phyloP scores from a whole-genome alignment of 2,797 vertebrate genomes.

The Sarcoramphus papa region DNA sequence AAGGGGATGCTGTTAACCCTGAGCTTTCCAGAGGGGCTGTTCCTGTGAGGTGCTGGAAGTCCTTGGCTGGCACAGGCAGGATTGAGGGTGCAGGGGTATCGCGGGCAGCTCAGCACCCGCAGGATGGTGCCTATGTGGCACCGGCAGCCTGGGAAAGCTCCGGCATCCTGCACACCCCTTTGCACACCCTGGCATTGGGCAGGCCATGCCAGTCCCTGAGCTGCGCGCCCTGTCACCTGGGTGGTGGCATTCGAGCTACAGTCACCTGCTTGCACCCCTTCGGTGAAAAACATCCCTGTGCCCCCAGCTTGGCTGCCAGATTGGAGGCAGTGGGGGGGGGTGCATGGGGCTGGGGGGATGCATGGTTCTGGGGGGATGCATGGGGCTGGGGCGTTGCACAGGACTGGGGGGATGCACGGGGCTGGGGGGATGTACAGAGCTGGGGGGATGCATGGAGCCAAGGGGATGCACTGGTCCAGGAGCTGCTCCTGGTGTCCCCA shows the following conservation, averaged over 20 bases:
- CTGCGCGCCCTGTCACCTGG: neutral
- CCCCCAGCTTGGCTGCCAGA: neutral
- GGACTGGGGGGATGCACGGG: too few species aligned
- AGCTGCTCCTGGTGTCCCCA: neutral
- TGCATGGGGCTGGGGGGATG: neutral
- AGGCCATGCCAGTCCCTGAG: neutral
- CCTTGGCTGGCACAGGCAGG: neutral
- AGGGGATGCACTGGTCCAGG: neutral
- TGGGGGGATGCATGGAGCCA: neutral
- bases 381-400: too few species aligned
- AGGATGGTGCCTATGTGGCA: neutral
- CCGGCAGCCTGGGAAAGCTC: neutral
- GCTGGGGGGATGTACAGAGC: too few species aligned
- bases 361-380: neutral
- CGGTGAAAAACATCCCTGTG: neutral
- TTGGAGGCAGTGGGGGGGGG: too few species aligned
- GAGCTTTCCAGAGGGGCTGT: neutral
- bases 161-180: accelerated
- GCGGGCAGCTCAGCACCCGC: neutral
- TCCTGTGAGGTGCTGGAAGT: neutral
- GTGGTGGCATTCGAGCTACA: neutral
- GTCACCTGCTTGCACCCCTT: neutral
- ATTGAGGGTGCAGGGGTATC: accelerated
- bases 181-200: too few species aligned
- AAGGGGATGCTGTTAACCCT: neutral